Base-by-base conservation (phyloP, 2,888 invertebrate genomes). In the Lordiphosa andalusiaca region DNA sequence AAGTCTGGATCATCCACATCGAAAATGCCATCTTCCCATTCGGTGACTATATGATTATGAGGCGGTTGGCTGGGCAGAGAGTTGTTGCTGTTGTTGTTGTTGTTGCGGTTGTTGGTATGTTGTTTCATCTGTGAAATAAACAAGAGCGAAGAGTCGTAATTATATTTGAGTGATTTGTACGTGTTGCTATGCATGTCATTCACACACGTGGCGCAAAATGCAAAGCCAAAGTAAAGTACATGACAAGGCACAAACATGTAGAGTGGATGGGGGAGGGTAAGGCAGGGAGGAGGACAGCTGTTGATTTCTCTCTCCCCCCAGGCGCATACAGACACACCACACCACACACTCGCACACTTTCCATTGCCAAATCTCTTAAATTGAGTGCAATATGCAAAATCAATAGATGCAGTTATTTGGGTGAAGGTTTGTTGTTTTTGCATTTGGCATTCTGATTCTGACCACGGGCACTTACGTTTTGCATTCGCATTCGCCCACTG, bases 1-100 rank as follows among this genome's bases (percentile, higher is more conserved):
- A 89, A 89, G 82, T 89, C 89, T 42, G 89, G 89, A 85, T 89
- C 89, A 69, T 89, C 89, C 35, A 87, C 86, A 78, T 89, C 89
- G 67, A 89, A 89, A 38, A 88, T 74, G 51, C 86, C 87, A 59
- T 89, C 89, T 71, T 89, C 89, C 89, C 89, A 89, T 67, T 89
- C 89, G 38, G 87, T 86, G 56, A 87, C 86, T 58, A 87, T 85
- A 58, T 76, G 83, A 21, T 87, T 85, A 58, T 76, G 83, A 19
- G 66, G 21, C 49, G 65, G 48, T 53, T 71, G 69, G 52, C 39
- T 41, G 36, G 52, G 53, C 38, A 38, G 55, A 54, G 42, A 48
- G 57, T 19, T 71, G n/a, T 47, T 71, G 50, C 60, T 71, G 47
- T 33, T 71, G 40, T 47, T 57, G 57, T 37, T 68, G 48, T 19